Evolutionary conservation across 2,113 vertebrate species (phyloP).

Genomic region (Australoheros scitulus): DNA sequence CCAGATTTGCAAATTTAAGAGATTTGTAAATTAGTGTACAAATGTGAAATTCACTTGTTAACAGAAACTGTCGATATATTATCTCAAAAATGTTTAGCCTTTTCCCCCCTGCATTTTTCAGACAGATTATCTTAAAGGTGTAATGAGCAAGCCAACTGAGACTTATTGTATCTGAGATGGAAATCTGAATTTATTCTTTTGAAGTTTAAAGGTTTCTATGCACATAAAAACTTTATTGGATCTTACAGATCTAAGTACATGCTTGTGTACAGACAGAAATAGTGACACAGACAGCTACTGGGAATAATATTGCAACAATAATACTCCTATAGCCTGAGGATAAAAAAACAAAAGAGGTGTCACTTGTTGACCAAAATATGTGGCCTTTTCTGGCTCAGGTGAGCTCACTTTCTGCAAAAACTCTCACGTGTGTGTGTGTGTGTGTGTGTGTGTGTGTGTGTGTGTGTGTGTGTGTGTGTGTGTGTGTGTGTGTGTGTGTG

Average conservation of each 20-base stretch:
- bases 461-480: slow-evolving; percentile 9
- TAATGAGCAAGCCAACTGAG: neutral
- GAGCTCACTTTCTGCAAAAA: slow-evolving; percentile 46
- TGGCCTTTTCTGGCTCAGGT: slow-evolving; percentile 40
- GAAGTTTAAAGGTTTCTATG: neutral
- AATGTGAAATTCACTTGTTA: too few relatives aligned
- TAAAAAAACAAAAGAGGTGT: slow-evolving; percentile 51
- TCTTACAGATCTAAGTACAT: neutral
- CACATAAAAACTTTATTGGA: neutral
- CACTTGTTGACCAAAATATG: slow-evolving; percentile 44
- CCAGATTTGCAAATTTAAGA: neutral
- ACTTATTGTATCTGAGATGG: neutral
- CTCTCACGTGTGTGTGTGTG: neutral
- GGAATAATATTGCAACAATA: neutral
- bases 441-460: slow-evolving; percentile 6
- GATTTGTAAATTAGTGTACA: neutral
- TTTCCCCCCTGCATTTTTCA: neutral
- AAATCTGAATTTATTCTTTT: neutral
- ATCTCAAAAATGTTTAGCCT: neutral
- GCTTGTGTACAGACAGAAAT: neutral
- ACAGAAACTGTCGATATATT: neutral
- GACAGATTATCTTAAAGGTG: neutral
- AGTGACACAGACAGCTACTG: neutral
- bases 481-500: slow-evolving; percentile 30
- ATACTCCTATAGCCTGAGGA: neutral